Evolutionary conservation across 2,888 invertebrate species (phyloP), one percentile per base, ranked within the genome.

Genomic region (Harpalus rufipes): DNA sequence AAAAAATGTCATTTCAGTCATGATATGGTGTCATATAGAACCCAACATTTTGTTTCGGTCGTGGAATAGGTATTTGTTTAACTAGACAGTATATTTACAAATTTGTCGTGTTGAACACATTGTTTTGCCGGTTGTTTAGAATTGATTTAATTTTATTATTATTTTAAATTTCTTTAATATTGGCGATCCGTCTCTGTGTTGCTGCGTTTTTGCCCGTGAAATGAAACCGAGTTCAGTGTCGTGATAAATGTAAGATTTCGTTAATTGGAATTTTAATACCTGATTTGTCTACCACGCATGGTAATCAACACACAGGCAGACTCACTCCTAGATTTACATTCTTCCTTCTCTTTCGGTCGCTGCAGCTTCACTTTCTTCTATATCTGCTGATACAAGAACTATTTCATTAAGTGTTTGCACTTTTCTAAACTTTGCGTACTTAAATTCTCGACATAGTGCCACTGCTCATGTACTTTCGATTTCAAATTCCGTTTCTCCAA

Each of bases 251-350:
- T 74, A 74, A 74, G 51, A 21, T 74, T 74, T 74, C 74, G 74
- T 74, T 74, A 74, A 74, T 74, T 74, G 74, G 74, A 74, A 74
- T 74, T 74, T 74, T 74, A 74, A 74, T 74, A 74, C 74, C 18
- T 51, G 74, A 74, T 74, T 74, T 74, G 74, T 74, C 74, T 16
- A 41, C 44, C 68, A 72, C 61, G 61, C 61, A 12, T 16, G n/a
- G 39, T 25, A 65, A 32, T 68, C 68, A 63, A 25, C 8, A 59
- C 59, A 14, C 51, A 51, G 5, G 12, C 56, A 56, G 59, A 59
- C 32, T 32, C 32, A 32, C 32, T 8, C n/a, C 59, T 18, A 68
- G 39, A 68, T 68, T 32, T 68, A 68, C 65, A 65, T 65, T 65
- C 39, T 68, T 68, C 68, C 14, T 32, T 32, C 32, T 32, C 32